Conservation (phyloP, 2,888 invertebrate species). For the Drosophila demipolita region DNA sequence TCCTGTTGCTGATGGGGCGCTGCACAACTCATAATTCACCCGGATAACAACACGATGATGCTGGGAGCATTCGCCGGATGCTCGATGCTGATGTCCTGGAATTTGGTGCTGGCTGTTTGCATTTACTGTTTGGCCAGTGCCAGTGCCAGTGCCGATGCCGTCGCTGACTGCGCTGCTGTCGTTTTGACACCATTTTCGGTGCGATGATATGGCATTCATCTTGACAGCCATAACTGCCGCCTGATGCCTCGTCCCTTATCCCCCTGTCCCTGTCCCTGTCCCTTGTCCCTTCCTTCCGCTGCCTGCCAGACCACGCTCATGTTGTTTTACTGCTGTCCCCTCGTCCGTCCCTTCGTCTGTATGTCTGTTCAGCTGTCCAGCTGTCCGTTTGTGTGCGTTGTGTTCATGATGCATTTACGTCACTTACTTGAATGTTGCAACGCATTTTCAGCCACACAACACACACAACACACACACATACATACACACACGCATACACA, state of each 20-base stretch:
- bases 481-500: constrained; percentile 21
- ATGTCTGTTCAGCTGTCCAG: constrained; percentile 10
- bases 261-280: constrained; percentile 2
- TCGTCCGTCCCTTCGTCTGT: constrained; percentile 38
- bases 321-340: not conserved
- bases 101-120: constrained; percentile 40
- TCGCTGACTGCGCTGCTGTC: constrained; percentile 62
- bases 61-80: not conserved
- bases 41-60: constrained; percentile 62
- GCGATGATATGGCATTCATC: constrained; percentile 83
- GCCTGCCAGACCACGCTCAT: constrained; percentile 2
- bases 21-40: constrained; percentile 75
- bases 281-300: constrained; percentile 13
- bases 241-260: constrained; percentile 45
- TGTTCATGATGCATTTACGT: constrained; percentile 76
- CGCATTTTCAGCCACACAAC: constrained; percentile 63
- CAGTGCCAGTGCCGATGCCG: constrained; percentile 20
- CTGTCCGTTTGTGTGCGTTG: constrained; percentile 44
- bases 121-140: constrained; percentile 48
- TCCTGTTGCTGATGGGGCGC: constrained; percentile 50
- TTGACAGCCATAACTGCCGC: constrained; percentile 81
- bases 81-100: constrained; percentile 5
- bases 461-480: constrained; percentile 39
- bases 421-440: constrained; percentile 81
- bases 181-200: constrained; percentile 80